Evolutionary conservation across 2,113 vertebrate genomes (phyloP).

Genomic region (Pygoscelis adeliae): DNA sequence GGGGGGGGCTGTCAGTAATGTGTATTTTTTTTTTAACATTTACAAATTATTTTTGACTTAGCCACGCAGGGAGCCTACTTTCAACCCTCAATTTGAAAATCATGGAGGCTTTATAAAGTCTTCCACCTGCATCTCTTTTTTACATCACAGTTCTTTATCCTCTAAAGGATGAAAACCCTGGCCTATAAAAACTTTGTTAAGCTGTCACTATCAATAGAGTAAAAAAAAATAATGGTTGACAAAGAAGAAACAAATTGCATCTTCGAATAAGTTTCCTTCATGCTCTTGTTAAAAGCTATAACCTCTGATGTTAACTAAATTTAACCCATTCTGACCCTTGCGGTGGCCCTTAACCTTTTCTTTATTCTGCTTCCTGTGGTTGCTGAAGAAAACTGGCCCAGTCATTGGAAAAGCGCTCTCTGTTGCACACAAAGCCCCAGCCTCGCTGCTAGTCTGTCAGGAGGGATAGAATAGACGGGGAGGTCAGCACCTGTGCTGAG

Average conservation of each 20-base stretch:
- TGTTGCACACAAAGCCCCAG: conserved; percentile 78
- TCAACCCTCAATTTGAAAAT: conserved; percentile 78
- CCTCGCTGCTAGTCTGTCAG: conserved; percentile 70
- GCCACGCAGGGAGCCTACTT: conserved; percentile 79
- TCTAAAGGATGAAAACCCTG: conserved; percentile 76
- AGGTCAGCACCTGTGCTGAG: conserved; percentile 83
- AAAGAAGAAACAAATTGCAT: conserved; percentile 85
- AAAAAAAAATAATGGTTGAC: conserved; percentile 74
- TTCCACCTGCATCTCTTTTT: conserved; percentile 82
- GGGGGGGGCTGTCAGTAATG: neutral
- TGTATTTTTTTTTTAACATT: conserved; percentile 64
- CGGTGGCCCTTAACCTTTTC: conserved; percentile 77
- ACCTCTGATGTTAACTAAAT: conserved; percentile 82
- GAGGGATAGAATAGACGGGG: conserved; percentile 67
- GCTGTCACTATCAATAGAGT: conserved; percentile 79
- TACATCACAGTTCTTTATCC: conserved; percentile 73
- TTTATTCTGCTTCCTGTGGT: conserved; percentile 81
- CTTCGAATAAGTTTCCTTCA: conserved; percentile 78
- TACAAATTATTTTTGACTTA: conserved; percentile 79
- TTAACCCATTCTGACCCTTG: conserved; percentile 79
- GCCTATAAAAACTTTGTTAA: conserved; percentile 83
- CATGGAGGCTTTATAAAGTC: conserved; percentile 79
- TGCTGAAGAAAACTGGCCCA: conserved; percentile 69
- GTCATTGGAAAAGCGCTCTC: conserved; percentile 74
- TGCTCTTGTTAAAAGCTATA: conserved; percentile 83